phyloP scores from a whole-genome alignment of 2,888 invertebrate genomes.

The Ypsolopha sequella region DNA sequence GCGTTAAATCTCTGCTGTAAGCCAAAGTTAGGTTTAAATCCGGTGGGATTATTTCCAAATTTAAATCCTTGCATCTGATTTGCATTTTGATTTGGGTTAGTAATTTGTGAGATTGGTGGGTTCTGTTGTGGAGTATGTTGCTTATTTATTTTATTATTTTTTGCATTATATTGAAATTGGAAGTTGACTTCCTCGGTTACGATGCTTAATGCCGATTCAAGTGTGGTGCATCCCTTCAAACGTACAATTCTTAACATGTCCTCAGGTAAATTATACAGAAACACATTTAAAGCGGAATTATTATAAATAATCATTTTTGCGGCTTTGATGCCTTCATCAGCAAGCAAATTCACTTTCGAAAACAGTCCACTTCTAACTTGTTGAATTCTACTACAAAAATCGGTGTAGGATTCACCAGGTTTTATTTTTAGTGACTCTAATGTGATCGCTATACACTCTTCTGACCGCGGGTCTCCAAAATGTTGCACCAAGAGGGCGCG shows the following conservation, averaged over 20 bases:
- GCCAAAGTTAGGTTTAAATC: too few species aligned
- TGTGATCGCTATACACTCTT: conserved; percentile 1
- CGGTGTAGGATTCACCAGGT: not conserved
- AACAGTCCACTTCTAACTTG: not conserved
- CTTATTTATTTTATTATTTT: too few species aligned
- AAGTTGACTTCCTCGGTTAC: not conserved
- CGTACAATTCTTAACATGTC: not conserved
- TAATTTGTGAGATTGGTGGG: too few species aligned
- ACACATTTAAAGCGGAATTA: not conserved
- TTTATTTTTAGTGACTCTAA: conserved; percentile 1
- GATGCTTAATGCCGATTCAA: not conserved
- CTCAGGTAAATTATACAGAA: not conserved
- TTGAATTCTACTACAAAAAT: conserved; percentile 2
- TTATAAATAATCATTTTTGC: not conserved
- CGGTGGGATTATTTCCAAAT: too few species aligned
- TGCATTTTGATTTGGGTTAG: too few species aligned
- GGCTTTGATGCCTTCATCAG: not conserved
- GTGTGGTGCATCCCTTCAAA: not conserved
- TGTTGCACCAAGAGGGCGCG: not conserved
- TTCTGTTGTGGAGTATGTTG: too few species aligned
- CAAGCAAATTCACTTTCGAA: not conserved
- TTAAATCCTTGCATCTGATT: too few species aligned
- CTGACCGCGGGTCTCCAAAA: conserved; percentile 3
- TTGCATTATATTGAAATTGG: not conserved
- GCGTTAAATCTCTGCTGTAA: too few species aligned